phyloP scores from a whole-genome alignment of 2,888 invertebrate species.

The Trachelus iudaicus region DNA sequence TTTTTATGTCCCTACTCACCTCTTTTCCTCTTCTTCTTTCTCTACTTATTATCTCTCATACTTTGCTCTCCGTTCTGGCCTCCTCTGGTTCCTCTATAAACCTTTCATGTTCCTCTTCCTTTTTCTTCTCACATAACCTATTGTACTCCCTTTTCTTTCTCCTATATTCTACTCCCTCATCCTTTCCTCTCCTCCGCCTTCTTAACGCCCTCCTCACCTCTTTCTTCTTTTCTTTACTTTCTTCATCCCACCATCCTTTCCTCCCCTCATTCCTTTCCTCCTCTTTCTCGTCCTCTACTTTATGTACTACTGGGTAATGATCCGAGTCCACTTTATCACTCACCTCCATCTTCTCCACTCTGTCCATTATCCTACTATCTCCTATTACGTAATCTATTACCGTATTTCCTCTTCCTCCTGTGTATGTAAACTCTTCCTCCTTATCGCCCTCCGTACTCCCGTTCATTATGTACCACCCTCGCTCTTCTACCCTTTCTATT shows the following conservation, averaged over 20 bases:
- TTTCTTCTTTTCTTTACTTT: background rate
- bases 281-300: too few species aligned
- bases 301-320: background rate
- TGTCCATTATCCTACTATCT: background rate
- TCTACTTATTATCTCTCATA: background rate
- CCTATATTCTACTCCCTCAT: background rate
- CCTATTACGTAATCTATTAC: background rate
- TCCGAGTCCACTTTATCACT: background rate
- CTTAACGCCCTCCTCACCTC: conserved; percentile 5
- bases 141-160: background rate
- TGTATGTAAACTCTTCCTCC: too few species aligned
- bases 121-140: conserved; percentile 1
- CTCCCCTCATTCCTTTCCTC: too few species aligned
- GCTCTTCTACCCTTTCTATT: too few species aligned
- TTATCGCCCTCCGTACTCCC: too few species aligned
- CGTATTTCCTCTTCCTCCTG: too few species aligned
- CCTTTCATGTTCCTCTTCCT: background rate
- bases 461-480: too few species aligned
- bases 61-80: background rate
- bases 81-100: background rate
- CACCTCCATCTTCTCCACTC: background rate
- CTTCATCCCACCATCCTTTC: background rate
- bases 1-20: background rate
- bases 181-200: background rate
- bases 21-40: conserved; percentile 3